Conservation (phyloP, 2,888 invertebrate species). For the Mythimna lalbum region DNA sequence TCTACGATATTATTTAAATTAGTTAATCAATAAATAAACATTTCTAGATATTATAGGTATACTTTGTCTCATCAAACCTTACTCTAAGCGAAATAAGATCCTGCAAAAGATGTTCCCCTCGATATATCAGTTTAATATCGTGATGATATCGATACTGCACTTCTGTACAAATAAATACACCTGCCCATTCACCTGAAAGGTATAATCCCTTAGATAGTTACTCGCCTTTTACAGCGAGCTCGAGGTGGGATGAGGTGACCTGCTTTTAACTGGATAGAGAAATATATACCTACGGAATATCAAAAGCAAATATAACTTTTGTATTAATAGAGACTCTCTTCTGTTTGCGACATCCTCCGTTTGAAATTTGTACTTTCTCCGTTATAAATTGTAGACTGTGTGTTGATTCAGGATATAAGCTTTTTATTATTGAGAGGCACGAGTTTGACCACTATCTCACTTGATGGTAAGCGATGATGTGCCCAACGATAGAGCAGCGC, state of each 20-base stretch:
- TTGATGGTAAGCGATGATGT: too few relatives aligned
- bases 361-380: too few relatives aligned
- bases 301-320: constrained; percentile 1
- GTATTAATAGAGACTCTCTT: background rate
- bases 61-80: background rate
- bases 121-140: constrained; percentile 28
- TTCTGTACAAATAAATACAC: constrained; percentile 24
- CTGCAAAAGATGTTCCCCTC: background rate
- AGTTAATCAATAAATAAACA: too few relatives aligned
- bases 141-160: constrained; percentile 28
- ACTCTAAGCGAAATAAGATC: constrained; percentile 5
- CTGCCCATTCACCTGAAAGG: constrained; percentile 24
- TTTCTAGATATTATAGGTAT: background rate
- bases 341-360: too few relatives aligned
- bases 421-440: too few relatives aligned
- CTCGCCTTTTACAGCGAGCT: constrained; percentile 37
- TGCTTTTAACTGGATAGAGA: constrained; percentile 17
- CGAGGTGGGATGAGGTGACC: constrained; percentile 11
- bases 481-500: too few relatives aligned
- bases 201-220: constrained; percentile 40
- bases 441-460: too few relatives aligned
- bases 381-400: too few relatives aligned
- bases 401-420: too few relatives aligned
- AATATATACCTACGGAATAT: constrained; percentile 2
- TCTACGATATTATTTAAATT: too few relatives aligned